Conservation (phyloP, 1,140 invertebrate species). For the Tetramorium alpestre region DNA sequence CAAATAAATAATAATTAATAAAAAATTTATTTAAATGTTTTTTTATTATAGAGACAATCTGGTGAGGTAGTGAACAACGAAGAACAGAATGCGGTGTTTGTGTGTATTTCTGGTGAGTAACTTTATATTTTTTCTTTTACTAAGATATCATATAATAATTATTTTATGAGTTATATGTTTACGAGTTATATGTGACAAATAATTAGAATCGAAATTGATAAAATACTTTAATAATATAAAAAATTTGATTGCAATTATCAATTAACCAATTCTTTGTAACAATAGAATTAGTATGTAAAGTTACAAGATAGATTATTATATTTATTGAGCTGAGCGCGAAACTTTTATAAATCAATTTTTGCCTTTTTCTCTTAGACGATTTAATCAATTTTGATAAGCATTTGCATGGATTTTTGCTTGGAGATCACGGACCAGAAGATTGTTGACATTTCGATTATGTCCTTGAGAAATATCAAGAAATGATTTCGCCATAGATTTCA, state of each 20-base stretch:
- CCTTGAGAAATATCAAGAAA: no score
- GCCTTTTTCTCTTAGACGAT: no score
- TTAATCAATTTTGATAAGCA: no score
- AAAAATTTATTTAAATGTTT: slow-evolving; percentile 44
- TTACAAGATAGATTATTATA: neutral
- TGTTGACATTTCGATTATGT: no score
- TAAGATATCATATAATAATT: neutral
- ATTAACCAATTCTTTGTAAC: neutral
- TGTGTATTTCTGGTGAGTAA: slow-evolving; percentile 78
- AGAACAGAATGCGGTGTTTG: slow-evolving; percentile 75
- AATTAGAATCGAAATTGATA: neutral
- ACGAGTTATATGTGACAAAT: no score
- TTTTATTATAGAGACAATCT: slow-evolving; percentile 76
- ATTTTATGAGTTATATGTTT: neutral
- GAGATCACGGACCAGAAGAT: no score
- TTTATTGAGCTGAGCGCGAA: neutral
- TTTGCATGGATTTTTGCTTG: no score
- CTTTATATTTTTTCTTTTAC: neutral
- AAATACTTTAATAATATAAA: neutral
- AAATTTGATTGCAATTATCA: neutral
- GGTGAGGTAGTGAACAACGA: slow-evolving; percentile 73
- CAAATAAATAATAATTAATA: no score
- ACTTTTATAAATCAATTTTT: no score
- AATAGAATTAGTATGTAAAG: neutral
- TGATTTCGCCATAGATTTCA: no score